Conservation (phyloP, 2,888 invertebrate species). For the Drosophila kokeensis region DNA sequence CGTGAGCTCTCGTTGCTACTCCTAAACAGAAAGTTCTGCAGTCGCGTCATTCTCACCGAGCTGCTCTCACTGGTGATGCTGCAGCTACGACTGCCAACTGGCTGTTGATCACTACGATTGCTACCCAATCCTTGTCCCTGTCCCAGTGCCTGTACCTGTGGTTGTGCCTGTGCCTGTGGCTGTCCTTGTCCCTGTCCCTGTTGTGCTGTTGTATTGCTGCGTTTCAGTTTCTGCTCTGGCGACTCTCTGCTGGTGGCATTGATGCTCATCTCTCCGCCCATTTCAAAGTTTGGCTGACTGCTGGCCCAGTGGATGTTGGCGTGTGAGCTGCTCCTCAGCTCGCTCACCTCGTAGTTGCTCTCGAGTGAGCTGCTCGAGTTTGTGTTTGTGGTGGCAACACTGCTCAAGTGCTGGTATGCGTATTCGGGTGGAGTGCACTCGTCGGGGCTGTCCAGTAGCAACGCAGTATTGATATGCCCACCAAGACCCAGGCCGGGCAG, state of each 20-base stretch:
- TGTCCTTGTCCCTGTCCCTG: slow-evolving; percentile 47
- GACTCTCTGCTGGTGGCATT: slow-evolving; percentile 40
- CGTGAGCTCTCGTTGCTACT: slow-evolving; percentile 81
- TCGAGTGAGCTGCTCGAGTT: slow-evolving; percentile 82
- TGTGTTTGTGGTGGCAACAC: slow-evolving; percentile 80
- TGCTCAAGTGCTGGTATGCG: slow-evolving; percentile 81
- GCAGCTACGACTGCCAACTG: slow-evolving; percentile 75
- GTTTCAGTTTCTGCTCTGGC: slow-evolving; percentile 24
- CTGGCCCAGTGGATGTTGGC: slow-evolving; percentile 76
- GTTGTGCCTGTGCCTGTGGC: background rate
- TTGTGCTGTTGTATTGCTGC: slow-evolving; percentile 14
- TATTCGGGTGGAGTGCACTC: slow-evolving; percentile 83
- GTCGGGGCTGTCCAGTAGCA: slow-evolving; percentile 83
- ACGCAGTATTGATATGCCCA: slow-evolving; percentile 80
- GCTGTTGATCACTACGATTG: slow-evolving; percentile 60
- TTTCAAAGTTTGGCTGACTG: slow-evolving; percentile 67
- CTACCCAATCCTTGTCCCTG: slow-evolving; percentile 62
- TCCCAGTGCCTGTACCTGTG: slow-evolving; percentile 31
- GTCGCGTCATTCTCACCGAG: slow-evolving; percentile 76
- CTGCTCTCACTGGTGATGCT: slow-evolving; percentile 81
- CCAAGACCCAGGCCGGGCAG: slow-evolving; percentile 63
- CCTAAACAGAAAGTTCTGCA: slow-evolving; percentile 84
- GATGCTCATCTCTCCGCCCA: slow-evolving; percentile 83
- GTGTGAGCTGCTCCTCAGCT: slow-evolving; percentile 66
- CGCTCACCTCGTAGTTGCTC: slow-evolving; percentile 75